These are phyloP conservation scores for Stenolophus ochropezus DNA, from an alignment of 2,888 invertebrate species.

Conservation along the genomic window DNA sequence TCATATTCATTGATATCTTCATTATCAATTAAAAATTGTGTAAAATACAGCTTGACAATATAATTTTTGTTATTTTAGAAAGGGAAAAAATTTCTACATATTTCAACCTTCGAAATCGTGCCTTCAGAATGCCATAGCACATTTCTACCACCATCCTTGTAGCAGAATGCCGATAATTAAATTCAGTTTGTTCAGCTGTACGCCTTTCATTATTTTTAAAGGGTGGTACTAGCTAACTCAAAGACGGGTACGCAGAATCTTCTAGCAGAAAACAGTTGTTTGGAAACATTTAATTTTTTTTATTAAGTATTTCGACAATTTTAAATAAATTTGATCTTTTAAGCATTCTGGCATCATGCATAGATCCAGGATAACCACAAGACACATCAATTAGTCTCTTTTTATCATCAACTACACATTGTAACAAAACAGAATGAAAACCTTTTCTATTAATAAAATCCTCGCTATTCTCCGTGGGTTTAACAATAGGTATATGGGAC, in stretches of 20 bases:
- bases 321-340: background rate
- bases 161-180: constrained; percentile 65
- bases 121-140: background rate
- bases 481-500: background rate
- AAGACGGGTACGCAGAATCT: constrained; percentile 65
- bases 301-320: background rate
- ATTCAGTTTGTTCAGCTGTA: constrained; percentile 64
- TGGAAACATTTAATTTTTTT: background rate
- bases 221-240: constrained; percentile 64
- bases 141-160: constrained; percentile 65
- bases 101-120: background rate
- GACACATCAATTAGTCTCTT: background rate
- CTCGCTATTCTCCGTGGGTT: background rate
- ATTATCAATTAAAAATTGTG: background rate
- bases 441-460: constrained; percentile 12
- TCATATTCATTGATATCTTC: background rate
- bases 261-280: constrained; percentile 62
- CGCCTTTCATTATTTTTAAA: constrained; percentile 66
- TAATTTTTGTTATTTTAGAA: background rate
- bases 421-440: background rate
- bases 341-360: constrained; percentile 1
- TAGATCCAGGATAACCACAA: constrained; percentile 18
- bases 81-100: background rate
- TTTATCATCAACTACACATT: background rate
- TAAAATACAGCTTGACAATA: background rate